Conservation (phyloP, 2,888 invertebrate genomes). For the Lycophotia porphyrea region DNA sequence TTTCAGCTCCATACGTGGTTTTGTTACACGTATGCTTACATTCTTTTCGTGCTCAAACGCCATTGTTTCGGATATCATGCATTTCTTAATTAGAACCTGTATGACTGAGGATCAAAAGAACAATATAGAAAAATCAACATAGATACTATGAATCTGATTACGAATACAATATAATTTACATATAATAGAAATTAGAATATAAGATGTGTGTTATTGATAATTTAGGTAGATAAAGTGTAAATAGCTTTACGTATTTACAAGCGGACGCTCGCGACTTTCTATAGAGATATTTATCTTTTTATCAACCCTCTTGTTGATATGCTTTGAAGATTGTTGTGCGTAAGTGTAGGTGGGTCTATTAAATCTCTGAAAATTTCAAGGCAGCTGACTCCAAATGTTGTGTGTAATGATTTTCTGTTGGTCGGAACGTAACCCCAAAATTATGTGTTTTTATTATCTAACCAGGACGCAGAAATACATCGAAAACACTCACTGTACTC, state of each 20-base stretch:
- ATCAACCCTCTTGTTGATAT: conserved; percentile 41
- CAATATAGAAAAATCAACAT: conserved; percentile 67
- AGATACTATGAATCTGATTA: conserved; percentile 64
- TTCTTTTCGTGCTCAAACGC: conserved; percentile 62
- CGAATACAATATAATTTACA: conserved; percentile 66
- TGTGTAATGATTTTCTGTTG: not conserved
- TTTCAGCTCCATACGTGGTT: conserved; percentile 1
- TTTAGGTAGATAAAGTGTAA: conserved; percentile 69
- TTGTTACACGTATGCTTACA: conserved; percentile 58
- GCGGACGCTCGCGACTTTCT: conserved; percentile 41
- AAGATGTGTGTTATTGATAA: conserved; percentile 67
- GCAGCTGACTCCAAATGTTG: not conserved
- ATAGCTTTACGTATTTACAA: conserved; percentile 61
- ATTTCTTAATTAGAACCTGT: conserved; percentile 70
- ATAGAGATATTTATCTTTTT: conserved; percentile 52
- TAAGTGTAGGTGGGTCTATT: conserved; percentile 24
- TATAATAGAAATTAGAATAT: conserved; percentile 75
- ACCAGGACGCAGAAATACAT: not conserved
- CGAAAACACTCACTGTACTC: not conserved
- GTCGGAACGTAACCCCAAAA: not conserved
- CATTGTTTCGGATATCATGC: conserved; percentile 70
- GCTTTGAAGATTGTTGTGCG: conserved; percentile 27
- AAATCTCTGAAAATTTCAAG: not conserved
- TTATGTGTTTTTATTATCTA: not conserved
- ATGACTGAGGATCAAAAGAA: conserved; percentile 60